Evolutionary conservation across 2,113 vertebrate genomes (phyloP), one percentile per base, ranked within the genome.

Genomic region (Dendropsophus ebraccatus): DNA sequence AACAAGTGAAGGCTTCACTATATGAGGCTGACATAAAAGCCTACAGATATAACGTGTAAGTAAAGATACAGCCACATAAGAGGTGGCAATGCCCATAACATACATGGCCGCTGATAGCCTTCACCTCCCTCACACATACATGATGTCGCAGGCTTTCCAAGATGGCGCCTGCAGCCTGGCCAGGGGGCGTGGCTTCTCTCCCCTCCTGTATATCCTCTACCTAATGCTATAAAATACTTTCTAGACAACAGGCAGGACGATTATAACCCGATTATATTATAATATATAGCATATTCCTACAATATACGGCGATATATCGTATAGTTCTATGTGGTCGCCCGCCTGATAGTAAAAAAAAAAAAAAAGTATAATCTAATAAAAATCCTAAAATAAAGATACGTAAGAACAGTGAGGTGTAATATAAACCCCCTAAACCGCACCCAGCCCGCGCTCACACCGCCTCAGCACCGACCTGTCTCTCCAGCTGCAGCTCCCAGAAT

Each of bases 391-490:
- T 12, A 30, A 2, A 65, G 28, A 28, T n/a, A 65, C n/a, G n/a
- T n/a, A n/a, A 25, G 28, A n/a, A 47, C 45, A 47, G 5, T 49
- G 2, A 49, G 12, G 21, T n/a, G 49, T 14, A 50, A 14, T 50
- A 10, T 3, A 19, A 54, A 2, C 50, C 14, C 12, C 17, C 3
- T 19, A 54, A 16, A 19, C 14, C 50, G 3, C 1, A 1, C n/a
- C 25, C 62, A 9, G 3, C 25, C 16, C 0, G 25, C 1, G n/a
- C 58, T 1, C 2, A 5, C n/a, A n/a, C n/a, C n/a, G 5, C 12
- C 13, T 41, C 41, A 0, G 0, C 35, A 0, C 0, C 14, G 11
- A 1, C 0, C 13, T 11, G 0, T 4, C 21, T 2, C 32, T 0
- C 0, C 0, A 14, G 7, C 13, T 6, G 13, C 2, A 13, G 7